Conservation (phyloP, 2,797 vertebrate species). For the Pempheris klunzingeri region DNA sequence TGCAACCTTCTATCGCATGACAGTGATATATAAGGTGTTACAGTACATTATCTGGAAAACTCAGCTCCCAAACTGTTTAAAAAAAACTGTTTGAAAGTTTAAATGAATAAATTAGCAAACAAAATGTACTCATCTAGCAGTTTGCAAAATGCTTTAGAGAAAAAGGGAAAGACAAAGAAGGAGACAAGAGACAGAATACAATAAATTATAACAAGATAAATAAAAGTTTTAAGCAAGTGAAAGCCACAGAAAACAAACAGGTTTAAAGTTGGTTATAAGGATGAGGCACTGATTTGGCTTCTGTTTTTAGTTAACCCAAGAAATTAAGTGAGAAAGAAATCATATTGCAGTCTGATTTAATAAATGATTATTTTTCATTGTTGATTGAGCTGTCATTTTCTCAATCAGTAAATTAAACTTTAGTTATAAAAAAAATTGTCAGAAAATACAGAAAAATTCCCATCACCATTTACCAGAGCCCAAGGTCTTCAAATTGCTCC, state of each 20-base stretch:
- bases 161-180: not conserved
- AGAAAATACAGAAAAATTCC: not conserved
- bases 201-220: not conserved
- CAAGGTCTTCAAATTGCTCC: not conserved
- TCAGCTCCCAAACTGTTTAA: too few species aligned
- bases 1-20: not conserved
- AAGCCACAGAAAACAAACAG: not conserved
- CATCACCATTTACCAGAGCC: not conserved
- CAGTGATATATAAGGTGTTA: not conserved
- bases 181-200: not conserved
- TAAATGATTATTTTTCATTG: conserved; percentile 6
- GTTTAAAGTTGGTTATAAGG: not conserved
- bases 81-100: not conserved
- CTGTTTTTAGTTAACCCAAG: conserved; percentile 7
- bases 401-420: not conserved
- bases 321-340: conserved; percentile 12
- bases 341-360: not conserved
- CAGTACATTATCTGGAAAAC: not conserved
- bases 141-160: not conserved
- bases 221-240: not conserved
- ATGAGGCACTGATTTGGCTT: not conserved
- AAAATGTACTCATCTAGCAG: not conserved
- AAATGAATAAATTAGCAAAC: not conserved
- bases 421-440: not conserved
- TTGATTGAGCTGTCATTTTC: not conserved